phyloP scores from a whole-genome alignment of 2,888 invertebrate species.

The Melinaea menophilus region DNA sequence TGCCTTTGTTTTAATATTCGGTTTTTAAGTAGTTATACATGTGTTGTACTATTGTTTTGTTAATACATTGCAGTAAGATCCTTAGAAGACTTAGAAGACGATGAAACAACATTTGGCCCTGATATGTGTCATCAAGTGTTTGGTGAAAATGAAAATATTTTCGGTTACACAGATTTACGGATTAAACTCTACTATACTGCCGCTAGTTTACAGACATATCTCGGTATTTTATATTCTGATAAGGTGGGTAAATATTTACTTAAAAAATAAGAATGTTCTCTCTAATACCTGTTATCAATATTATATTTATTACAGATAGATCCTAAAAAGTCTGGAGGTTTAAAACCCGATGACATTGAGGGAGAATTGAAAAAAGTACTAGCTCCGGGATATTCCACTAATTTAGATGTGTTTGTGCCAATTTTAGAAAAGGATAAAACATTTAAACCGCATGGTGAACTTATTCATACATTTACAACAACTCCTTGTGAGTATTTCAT shows the following conservation, averaged over 20 bases:
- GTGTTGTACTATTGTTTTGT: background rate
- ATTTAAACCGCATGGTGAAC: slow-evolving; percentile 87
- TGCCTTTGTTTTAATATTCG: background rate
- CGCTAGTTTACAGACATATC: slow-evolving; percentile 87
- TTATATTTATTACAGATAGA: slow-evolving; percentile 60
- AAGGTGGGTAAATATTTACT: slow-evolving; percentile 65
- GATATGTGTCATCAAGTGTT: slow-evolving; percentile 96
- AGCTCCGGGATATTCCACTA: slow-evolving; percentile 83
- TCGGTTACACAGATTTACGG: slow-evolving; percentile 92
- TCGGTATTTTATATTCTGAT: slow-evolving; percentile 85
- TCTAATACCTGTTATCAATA: background rate
- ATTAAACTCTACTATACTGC: slow-evolving; percentile 90
- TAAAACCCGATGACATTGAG: slow-evolving; percentile 86
- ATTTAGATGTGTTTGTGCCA: slow-evolving; percentile 84
- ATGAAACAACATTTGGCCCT: slow-evolving; percentile 82
- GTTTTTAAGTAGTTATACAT: background rate
- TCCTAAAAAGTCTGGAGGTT: slow-evolving; percentile 74
- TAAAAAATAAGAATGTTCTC: background rate
- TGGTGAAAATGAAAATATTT: slow-evolving; percentile 94
- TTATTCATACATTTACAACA: slow-evolving; percentile 79
- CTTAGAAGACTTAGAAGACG: slow-evolving; percentile 81
- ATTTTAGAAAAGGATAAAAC: slow-evolving; percentile 83
- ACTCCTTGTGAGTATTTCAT: slow-evolving; percentile 54
- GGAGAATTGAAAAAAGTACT: slow-evolving; percentile 82
- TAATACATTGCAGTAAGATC: slow-evolving; percentile 73